Evolutionary conservation across 2,797 vertebrate species (phyloP), one percentile per base, ranked within the genome.

Genomic region (Erithacus rubecula): DNA sequence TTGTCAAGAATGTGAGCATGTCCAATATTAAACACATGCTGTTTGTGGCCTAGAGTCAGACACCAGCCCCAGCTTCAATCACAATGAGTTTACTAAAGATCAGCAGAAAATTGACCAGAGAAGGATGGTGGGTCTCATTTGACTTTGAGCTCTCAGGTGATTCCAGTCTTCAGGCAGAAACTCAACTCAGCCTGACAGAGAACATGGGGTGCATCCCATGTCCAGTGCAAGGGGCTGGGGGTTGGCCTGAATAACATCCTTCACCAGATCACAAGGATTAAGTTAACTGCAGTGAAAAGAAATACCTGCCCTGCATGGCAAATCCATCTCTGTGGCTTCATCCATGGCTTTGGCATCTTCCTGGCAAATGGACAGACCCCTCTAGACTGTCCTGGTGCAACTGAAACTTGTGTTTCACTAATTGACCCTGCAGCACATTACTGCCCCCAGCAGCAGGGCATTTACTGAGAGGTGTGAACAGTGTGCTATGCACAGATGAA

Each of bases 291-390:
- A 76, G 77, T 39, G 60, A 88, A 89, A 81, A 75, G 34, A 75
- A 93, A 77, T 21, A 51, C 32, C 53, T 58, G 34, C 60, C 15
- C 46, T 47, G 49, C 58, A 37, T 23, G 46, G 80, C 78, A 92
- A 76, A 86, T 71, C 51, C 67, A 68, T 32, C 76, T 72, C 85
- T 82, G 84, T 91, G 89, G 72, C 51, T 93, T 85, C 87, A 83
- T 89, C 55, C 55, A 34, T 60, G 63, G 72, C 83, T 91, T 94
- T 83, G 82, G 76, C 52, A 56, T 72, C 72, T 86, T 80, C 72
- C 62, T 1, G 22, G 88, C 53, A 92, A 82, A 62, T 12, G 68
- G 81, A 64, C 64, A 80, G 64, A 63, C 23, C 52, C 37, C 34
- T 46, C 51, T 1, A 2, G 59, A 76, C 26, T 2, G 6, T 59